Evolutionary conservation across 2,113 vertebrate species (phyloP), one percentile per base, ranked within the genome.

Genomic region (Meleagris gallopavo): DNA sequence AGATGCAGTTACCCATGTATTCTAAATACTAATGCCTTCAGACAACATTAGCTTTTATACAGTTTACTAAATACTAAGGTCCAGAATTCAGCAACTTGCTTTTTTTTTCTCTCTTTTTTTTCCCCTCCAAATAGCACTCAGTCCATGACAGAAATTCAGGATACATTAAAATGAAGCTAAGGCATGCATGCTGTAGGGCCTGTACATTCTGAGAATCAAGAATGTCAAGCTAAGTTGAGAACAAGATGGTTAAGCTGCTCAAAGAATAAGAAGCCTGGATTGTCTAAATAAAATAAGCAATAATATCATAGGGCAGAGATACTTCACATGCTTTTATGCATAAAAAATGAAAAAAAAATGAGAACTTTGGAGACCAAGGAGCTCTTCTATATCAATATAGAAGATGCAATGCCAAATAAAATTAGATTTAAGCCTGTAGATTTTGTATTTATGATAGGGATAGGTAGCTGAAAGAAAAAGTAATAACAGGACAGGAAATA

Each of bases 311-410:
- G 40, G 62, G 34, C 12, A 89, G 58, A 83, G 38, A n/a, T 79
- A 69, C 45, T 76, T 70, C 75, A 76, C 55, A 80, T 34, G 36
- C 21, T 76, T 73, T 80, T 89, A 45, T 64, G 78, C 55, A 72
- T 19, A 84, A 83, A 93, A 88, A 94, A 83, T 52, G 9, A 81
- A 60, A 74, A 78, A 58, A 74, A 77, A 65, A 25, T 20, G 34
- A 62, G 48, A 79, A 76, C 86, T 90, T 45, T 81, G 77, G 86
- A 87, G 75, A 92, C 75, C 69, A 90, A 89, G 66, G 29, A 90
- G 54, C 77, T 92, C 30, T 75, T 88, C 76, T 75, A 16, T 61
- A 73, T n/a, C 29, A 57, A 69, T 75, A 62, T 17, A 82, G 1
- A 16, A 90, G n/a, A 45, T 67, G 77, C 69, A 94, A 85, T 45